Evolutionary conservation across 2,113 vertebrate genomes (phyloP), one percentile per base, ranked within the genome.

Genomic region (Anseranas semipalmata): DNA sequence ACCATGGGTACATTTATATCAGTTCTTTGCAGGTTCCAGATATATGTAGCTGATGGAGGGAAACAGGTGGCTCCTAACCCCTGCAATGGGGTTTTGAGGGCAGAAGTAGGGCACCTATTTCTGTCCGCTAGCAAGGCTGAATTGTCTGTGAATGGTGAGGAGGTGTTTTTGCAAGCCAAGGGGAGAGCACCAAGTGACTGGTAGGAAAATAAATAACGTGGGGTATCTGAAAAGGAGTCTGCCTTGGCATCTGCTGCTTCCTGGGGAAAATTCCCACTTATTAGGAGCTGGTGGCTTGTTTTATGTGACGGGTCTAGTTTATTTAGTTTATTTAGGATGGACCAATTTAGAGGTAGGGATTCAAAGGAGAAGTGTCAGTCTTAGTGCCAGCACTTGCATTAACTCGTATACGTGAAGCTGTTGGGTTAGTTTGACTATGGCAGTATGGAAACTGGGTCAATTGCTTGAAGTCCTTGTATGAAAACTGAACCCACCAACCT

Each of bases 1-100:
- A 25, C 15, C 25, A 15, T 27, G 0, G 1, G 48, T 90, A 70
- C 15, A 77, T 85, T 93, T 75, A 7, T 85, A 28, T 18, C 35
- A 33, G 37, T 58, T 90, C 46, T 59, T 14, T 37, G 43, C 37
- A 72, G 2, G 35, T 68, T 87, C 22, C 37, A 87, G 52, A 63
- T 16, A 50, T 19, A 20, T 30, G 9, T 74, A 72, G 65, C 9
- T 92, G 84, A 95, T 81, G 27, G 39, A 85, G 18, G n/a, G 70
- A 72, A 95, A 78, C 89, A 94, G 84, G 84, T 87, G 91, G 27
- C 52, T 92, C 8, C 27, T 74, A 43, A 78, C 9, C 7, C 18
- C 5, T 92, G 68, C 43, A 72, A 12, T 0, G 0, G 32, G 55
- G 13, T 10, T 95, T 67, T 82, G 56, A 85, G 46, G 46, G 52